A percentile compares a stretch with the other conserved stretches of the same genome.
phyloP scores from a whole-genome alignment of 92 coral and sea anemone species.

The Muricea muricata region DNA sequence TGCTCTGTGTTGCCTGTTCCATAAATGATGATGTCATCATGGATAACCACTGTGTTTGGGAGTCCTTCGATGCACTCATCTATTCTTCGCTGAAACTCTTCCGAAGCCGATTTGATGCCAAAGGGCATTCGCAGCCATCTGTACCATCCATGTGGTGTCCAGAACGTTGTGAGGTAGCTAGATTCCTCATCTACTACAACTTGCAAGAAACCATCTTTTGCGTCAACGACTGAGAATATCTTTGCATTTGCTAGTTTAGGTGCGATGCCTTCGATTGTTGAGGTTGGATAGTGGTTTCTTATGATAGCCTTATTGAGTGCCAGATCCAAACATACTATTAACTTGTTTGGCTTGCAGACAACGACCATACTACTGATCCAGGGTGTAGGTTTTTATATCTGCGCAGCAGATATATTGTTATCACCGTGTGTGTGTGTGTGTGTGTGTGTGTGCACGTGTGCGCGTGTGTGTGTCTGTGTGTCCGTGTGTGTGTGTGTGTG shows the following conservation, averaged over 20 bases:
- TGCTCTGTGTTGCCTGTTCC: neutral
- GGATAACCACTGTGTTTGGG: neutral
- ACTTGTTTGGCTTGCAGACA: neutral
- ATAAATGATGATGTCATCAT: too few relatives aligned
- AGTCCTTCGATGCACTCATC: neutral
- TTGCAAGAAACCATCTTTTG: too few relatives aligned
- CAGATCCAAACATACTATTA: neutral
- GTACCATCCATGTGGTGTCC: conserved; percentile 2
- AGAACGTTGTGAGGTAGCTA: neutral
- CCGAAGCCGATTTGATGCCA: neutral
- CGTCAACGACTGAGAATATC: conserved; percentile 30
- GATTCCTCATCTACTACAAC: too few relatives aligned
- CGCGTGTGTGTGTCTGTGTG: too few relatives aligned
- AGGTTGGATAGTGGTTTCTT: neutral
- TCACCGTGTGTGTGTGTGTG: too few relatives aligned
- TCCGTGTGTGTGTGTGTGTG: too few relatives aligned
- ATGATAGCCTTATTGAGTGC: neutral
- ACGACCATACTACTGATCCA: conserved; percentile 23
- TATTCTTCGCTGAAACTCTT: too few relatives aligned
- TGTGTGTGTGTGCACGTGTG: too few relatives aligned
- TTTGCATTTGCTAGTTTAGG: neutral
- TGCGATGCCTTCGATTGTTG: neutral
- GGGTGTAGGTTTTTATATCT: neutral
- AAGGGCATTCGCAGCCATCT: neutral
- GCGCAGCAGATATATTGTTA: too few relatives aligned